Conservation (phyloP, 2,888 invertebrate genomes). For the Caradrina kadenii region DNA sequence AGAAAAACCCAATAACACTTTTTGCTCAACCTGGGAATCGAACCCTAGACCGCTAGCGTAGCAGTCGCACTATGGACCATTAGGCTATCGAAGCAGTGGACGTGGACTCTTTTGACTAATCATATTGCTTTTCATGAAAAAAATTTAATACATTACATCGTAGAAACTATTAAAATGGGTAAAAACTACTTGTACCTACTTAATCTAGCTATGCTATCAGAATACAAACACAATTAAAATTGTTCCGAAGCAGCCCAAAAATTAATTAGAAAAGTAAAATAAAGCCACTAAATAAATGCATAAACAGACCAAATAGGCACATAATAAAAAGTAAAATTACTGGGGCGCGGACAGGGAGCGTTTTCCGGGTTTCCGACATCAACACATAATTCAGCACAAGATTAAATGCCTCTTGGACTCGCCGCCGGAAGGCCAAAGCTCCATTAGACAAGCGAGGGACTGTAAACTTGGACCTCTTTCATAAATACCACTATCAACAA, state of each 20-base stretch:
- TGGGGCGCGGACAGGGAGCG: conserved; percentile 80
- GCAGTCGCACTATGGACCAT: no score
- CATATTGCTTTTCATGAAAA: no score
- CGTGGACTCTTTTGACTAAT: no score
- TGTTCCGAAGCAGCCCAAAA: conserved; percentile 43
- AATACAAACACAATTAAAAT: conserved; percentile 46
- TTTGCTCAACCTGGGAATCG: no score
- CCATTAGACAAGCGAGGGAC: conserved; percentile 81
- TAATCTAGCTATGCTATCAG: not conserved
- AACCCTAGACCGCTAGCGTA: no score
- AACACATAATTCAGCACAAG: conserved; percentile 88
- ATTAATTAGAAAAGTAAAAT: conserved; percentile 61
- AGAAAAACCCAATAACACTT: no score
- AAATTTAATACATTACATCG: no score
- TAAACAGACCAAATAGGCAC: conserved; percentile 70
- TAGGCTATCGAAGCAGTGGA: no score
- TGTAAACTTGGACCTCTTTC: conserved; percentile 75
- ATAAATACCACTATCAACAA: conserved; percentile 70
- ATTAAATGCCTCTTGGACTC: conserved; percentile 88
- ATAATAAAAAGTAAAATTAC: conserved; percentile 84
- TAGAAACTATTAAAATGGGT: no score
- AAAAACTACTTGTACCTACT: no score
- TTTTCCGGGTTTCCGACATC: conserved; percentile 86
- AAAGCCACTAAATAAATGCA: conserved; percentile 67
- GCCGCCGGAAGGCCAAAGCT: conserved; percentile 83